A percentile compares a stretch with the other conserved stretches of the same genome.
Evolutionary conservation across 2,888 invertebrate genomes (phyloP).

Genomic region (Lepas anatifera): DNA sequence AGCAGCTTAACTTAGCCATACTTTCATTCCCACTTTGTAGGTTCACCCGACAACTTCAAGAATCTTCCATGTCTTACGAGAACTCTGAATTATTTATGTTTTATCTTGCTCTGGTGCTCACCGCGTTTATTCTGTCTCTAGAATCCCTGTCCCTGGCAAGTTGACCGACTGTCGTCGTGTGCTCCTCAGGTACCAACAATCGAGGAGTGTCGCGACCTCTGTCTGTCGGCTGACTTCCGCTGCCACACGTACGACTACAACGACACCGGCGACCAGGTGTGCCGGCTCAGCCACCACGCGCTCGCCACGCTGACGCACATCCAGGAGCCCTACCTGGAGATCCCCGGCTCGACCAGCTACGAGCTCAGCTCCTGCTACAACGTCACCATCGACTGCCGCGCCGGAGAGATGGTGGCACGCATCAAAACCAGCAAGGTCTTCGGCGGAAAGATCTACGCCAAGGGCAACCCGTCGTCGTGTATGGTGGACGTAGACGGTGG

Average conservation of each 20-base stretch:
- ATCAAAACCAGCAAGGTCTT: slow-evolving; percentile 85
- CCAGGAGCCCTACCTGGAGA: slow-evolving; percentile 35
- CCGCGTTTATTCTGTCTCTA: too few species aligned
- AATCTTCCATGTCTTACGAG: too few species aligned
- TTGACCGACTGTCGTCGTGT: too few species aligned
- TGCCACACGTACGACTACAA: slow-evolving; percentile 91
- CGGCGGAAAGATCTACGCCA: slow-evolving; percentile 89
- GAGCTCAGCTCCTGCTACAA: slow-evolving; percentile 89
- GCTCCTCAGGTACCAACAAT: slow-evolving; percentile 25
- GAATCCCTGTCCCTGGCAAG: too few species aligned
- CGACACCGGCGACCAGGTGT: slow-evolving; percentile 85
- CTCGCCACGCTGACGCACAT: slow-evolving; percentile 60
- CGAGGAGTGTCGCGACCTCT: slow-evolving; percentile 30
- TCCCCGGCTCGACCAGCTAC: slow-evolving; percentile 81
- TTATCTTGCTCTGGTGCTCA: too few species aligned
- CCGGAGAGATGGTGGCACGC: slow-evolving; percentile 79
- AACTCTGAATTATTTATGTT: too few species aligned
- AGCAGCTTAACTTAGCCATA: too few species aligned
- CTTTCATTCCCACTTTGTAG: too few species aligned
- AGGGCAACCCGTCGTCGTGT: slow-evolving; percentile 85
- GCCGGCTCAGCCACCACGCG: slow-evolving; percentile 82
- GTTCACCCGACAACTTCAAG: too few species aligned
- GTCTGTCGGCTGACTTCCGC: slow-evolving; percentile 33
- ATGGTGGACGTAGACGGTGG: slow-evolving; percentile 76
- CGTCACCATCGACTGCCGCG: slow-evolving; percentile 79